phyloP scores from a whole-genome alignment of 2,797 vertebrate genomes.

The Oreortyx pictus region DNA sequence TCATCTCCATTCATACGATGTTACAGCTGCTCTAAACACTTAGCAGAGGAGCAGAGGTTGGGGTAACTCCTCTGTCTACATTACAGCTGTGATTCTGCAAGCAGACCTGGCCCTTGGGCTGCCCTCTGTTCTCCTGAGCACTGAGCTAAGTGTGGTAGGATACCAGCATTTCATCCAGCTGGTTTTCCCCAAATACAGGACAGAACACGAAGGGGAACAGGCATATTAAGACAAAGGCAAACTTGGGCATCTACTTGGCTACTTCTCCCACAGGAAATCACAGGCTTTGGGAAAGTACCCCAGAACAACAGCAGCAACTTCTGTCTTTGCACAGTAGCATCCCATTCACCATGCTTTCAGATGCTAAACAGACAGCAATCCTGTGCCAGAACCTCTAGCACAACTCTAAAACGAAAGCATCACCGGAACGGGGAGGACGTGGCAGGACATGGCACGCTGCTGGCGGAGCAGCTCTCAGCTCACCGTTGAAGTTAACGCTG shows the following conservation, averaged over 20 bases:
- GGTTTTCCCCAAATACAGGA: not conserved
- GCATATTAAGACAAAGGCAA: not conserved
- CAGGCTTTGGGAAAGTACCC: not conserved
- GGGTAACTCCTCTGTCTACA: not conserved
- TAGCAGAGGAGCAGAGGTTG: not conserved
- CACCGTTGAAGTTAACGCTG: conserved; percentile 94
- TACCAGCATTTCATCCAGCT: not conserved
- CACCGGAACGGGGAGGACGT: not conserved
- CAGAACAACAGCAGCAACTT: not conserved
- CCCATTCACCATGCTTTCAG: not conserved
- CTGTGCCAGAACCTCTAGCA: not conserved
- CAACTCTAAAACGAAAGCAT: not conserved
- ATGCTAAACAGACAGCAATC: not conserved
- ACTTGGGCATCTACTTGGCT: not conserved
- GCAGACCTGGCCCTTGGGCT: not conserved
- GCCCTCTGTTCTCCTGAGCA: not conserved
- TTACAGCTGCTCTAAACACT: not conserved
- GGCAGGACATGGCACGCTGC: too few species aligned
- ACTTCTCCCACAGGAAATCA: not conserved
- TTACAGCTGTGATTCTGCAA: not conserved
- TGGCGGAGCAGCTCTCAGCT: conserved; percentile 62
- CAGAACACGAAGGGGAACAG: not conserved
- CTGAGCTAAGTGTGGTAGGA: too few species aligned
- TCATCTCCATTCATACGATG: not conserved
- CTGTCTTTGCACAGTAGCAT: not conserved